Conservation (phyloP, 2,797 vertebrate species). For the Galaxias olidus region DNA sequence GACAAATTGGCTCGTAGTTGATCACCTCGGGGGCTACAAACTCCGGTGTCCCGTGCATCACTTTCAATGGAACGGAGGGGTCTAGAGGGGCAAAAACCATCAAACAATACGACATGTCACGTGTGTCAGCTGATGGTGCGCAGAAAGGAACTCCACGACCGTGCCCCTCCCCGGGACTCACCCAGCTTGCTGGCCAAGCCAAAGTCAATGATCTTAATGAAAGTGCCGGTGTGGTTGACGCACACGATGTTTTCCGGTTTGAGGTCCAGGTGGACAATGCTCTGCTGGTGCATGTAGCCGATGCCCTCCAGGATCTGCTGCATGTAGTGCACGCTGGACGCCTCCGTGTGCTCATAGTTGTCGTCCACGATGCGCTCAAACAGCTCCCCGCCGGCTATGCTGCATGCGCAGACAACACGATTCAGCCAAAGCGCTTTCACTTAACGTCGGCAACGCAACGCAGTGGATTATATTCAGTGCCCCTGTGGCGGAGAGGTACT, state of each 20-base stretch:
- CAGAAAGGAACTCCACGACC: not conserved
- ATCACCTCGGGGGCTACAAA: slow-evolving; percentile 92
- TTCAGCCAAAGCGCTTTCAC: not conserved
- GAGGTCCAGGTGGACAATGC: slow-evolving; percentile 83
- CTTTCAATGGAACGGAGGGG: slow-evolving; percentile 70
- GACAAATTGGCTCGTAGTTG: slow-evolving; percentile 77
- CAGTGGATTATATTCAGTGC: not conserved
- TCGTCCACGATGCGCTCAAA: slow-evolving; percentile 88
- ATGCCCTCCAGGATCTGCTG: slow-evolving; percentile 85
- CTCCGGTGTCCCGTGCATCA: slow-evolving; percentile 87
- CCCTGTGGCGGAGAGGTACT: slow-evolving; percentile 41
- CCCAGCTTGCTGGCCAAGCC: slow-evolving; percentile 82
- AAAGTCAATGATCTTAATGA: slow-evolving; percentile 88
- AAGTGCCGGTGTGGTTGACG: slow-evolving; percentile 72
- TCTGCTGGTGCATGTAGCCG: slow-evolving; percentile 81
- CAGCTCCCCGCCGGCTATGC: slow-evolving; percentile 85
- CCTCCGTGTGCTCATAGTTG: slow-evolving; percentile 85
- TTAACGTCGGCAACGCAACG: too few relatives aligned
- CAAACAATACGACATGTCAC: not conserved
- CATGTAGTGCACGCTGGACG: slow-evolving; percentile 79
- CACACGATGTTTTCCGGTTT: slow-evolving; percentile 92
- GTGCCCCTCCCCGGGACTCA: slow-evolving; percentile 50
- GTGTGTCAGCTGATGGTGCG: too few relatives aligned
- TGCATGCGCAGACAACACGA: slow-evolving; percentile 42
- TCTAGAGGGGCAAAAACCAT: slow-evolving; percentile 57